A percentile compares a stretch with the other conserved stretches of the same genome.
Conservation (phyloP, 2,797 vertebrate species). For the Florisuga fusca region DNA sequence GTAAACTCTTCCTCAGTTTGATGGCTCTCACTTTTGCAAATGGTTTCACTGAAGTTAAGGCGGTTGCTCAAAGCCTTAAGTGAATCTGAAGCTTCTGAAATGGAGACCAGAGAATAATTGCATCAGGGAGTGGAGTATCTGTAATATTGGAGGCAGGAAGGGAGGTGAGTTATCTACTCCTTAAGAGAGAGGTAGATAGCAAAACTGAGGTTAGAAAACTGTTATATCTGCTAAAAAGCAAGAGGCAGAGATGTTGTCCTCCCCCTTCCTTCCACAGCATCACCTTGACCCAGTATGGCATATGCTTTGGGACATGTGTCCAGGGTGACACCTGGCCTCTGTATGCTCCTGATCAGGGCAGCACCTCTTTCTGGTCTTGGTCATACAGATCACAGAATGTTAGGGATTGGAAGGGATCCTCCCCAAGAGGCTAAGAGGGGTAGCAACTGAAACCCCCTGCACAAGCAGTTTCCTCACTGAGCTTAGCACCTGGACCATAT, state of each 20-base stretch:
- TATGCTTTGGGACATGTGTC: neutral
- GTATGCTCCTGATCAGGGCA: fast-evolving
- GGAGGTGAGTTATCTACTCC: neutral
- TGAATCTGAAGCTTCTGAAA: neutral
- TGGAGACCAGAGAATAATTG: neutral
- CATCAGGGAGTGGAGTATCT: neutral
- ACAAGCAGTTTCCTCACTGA: neutral
- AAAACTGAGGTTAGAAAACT: neutral
- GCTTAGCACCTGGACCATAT: fast-evolving
- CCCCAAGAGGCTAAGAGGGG: too few species aligned
- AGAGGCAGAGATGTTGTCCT: neutral
- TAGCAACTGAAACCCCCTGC: neutral
- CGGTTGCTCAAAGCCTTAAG: neutral
- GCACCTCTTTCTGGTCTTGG: neutral
- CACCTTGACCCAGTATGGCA: neutral
- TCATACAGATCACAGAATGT: neutral
- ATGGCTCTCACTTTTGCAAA: neutral
- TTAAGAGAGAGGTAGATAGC: neutral
- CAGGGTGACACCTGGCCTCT: neutral
- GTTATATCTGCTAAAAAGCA: neutral
- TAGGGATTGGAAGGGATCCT: too few species aligned
- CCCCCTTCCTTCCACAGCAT: neutral
- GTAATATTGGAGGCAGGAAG: neutral
- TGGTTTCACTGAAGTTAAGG: neutral
- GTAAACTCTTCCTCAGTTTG: slow-evolving; percentile 6